Evolutionary conservation across 2,797 vertebrate genomes (phyloP).

Genomic region (Iguana delicatissima): DNA sequence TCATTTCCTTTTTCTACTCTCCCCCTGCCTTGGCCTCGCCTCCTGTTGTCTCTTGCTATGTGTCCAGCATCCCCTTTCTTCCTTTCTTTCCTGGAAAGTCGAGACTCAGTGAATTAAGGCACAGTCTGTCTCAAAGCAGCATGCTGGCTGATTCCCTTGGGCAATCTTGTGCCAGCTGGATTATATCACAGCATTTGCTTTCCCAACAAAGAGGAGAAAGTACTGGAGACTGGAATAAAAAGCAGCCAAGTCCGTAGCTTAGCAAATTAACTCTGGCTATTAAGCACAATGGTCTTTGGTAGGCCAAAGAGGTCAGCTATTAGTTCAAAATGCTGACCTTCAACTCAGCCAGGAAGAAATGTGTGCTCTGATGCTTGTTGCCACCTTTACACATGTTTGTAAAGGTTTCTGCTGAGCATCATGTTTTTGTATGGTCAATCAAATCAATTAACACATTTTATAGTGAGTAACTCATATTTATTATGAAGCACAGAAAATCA

Average conservation of each 20-base stretch:
- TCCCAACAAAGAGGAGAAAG: conserved; percentile 67
- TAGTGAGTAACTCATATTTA: conserved; percentile 35
- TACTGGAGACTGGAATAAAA: conserved; percentile 73
- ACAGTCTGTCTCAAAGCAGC: conserved; percentile 61
- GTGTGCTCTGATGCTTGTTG: conserved; percentile 33
- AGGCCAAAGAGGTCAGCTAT: conserved; percentile 72
- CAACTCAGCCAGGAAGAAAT: conserved; percentile 68
- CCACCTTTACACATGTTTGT: conserved; percentile 49
- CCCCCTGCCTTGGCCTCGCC: not conserved
- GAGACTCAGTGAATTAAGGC: conserved; percentile 49
- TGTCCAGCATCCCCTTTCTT: conserved; percentile 8
- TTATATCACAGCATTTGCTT: conserved; percentile 75
- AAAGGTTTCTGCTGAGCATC: conserved; percentile 46
- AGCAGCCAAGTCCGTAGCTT: conserved; percentile 71
- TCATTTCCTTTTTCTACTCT: conserved; percentile 15
- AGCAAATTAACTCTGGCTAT: conserved; percentile 80
- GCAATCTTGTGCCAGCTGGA: conserved; percentile 72
- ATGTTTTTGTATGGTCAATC: conserved; percentile 58
- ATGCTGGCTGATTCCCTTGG: conserved; percentile 56
- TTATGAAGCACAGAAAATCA: conserved; percentile 46
- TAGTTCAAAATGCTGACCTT: conserved; percentile 77
- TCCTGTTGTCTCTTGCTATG: conserved; percentile 11
- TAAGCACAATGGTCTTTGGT: conserved; percentile 77
- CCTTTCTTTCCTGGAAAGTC: conserved; percentile 29
- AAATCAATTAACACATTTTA: conserved; percentile 62